Conservation (phyloP, 2,113 vertebrate species). For the Hippocampus guttulatus region DNA sequence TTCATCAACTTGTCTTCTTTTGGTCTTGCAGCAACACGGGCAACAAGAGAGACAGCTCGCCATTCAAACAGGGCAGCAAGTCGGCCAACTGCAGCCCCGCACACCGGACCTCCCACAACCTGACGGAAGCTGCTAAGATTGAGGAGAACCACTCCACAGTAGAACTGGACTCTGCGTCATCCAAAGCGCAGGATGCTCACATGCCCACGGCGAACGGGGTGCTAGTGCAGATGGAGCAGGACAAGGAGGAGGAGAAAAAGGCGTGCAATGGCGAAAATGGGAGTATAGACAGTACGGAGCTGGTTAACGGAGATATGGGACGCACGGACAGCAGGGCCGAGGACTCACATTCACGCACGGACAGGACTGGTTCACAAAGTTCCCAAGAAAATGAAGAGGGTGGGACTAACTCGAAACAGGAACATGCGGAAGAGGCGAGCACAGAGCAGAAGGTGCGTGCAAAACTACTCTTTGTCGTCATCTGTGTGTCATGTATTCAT, state of each 20-base stretch:
- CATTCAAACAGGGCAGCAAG: slow-evolving; percentile 57
- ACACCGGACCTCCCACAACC: slow-evolving; percentile 39
- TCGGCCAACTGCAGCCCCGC: slow-evolving; percentile 56
- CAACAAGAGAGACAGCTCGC: slow-evolving; percentile 55
- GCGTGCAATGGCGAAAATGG: slow-evolving; percentile 12
- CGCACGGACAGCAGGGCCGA: slow-evolving; percentile 28
- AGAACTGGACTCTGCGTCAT: slow-evolving; percentile 2
- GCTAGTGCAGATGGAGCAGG: slow-evolving; percentile 60
- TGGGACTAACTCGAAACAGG: slow-evolving; percentile 14
- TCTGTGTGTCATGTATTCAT: neutral
- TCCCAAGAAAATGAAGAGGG: slow-evolving; percentile 28
- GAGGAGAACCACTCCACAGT: slow-evolving; percentile 21
- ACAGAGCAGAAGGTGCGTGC: slow-evolving; percentile 54
- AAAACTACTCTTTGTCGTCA: neutral
- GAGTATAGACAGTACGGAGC: slow-evolving; percentile 24
- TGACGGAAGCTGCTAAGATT: slow-evolving; percentile 26
- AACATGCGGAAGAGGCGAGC: slow-evolving; percentile 41
- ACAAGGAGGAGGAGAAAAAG: slow-evolving; percentile 19
- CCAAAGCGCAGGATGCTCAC: slow-evolving; percentile 46
- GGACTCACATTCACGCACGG: slow-evolving; percentile 11
- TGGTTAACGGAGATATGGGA: slow-evolving; percentile 68
- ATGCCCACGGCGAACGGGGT: slow-evolving; percentile 57
- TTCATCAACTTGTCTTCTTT: slow-evolving; percentile 37
- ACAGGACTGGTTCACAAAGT: slow-evolving; percentile 30
- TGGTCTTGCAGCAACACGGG: slow-evolving; percentile 59